Evolutionary conservation across 1,140 invertebrate species (phyloP), one percentile per base, ranked within the genome.

Genomic region (Drosophila tropicalis): DNA sequence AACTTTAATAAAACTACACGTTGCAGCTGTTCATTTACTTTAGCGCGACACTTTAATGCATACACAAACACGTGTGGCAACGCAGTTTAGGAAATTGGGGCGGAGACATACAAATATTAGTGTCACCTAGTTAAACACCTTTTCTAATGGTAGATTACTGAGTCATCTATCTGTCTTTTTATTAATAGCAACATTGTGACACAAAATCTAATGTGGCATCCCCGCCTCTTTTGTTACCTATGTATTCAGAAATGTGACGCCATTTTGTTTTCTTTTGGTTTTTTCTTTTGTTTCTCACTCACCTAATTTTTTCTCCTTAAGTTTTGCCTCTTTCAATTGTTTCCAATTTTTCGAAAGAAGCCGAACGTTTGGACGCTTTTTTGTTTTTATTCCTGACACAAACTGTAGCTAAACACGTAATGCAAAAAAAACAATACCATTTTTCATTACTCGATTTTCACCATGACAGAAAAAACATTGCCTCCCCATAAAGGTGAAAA

Each of bases 241-340:
- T 15, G 17, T 25, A 36, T 15, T 19, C 32, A 36, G 44, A 36
- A 12, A 56, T 82, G 47, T 64, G 66, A 73, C 83, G 83, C 83
- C 83, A 87, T 87, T 77, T 29, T 29, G 29, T 29, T 29, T 29
- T 29, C 29, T 5, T 1, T 29, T 29, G 29, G 29, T 29, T 29
- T 89, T 87, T 76, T 68, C 41, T 62, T 64, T 72, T 25, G 22
- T 58, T 25, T 25, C 25, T 32, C 4, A 25, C 80, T 82, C 76
- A 89, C 83, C 72, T 71, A 80, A 65, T 66, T 55, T 60, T 60
- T 41, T 44, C 19, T 41, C 36, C 17, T 9, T 51, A 12, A 10
- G 22, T 1, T 51, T 51, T 51, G 15, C 9, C 17, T 51, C 10
- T 10, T 19, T 47, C 3, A 12, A 22, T 51, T 51, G 9, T 51